Evolutionary conservation across 2,888 invertebrate species (phyloP).

Genomic region (Drosophila anceps): DNA sequence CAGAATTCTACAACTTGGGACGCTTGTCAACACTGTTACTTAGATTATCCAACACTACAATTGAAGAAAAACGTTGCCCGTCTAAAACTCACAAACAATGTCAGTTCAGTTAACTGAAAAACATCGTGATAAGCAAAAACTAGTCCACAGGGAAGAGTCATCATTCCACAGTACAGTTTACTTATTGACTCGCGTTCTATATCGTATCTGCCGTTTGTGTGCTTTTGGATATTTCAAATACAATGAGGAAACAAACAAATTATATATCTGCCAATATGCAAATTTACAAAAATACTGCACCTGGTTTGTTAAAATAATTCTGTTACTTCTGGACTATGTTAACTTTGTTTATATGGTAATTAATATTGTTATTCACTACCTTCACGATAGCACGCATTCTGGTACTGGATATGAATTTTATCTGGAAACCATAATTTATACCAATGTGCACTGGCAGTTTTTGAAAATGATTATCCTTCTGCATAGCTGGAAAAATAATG

Average conservation of each 20-base stretch:
- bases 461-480: neutral
- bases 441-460: neutral
- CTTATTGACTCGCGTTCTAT: neutral
- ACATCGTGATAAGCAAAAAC: neutral
- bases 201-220: neutral
- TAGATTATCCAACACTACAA: neutral
- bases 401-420: neutral
- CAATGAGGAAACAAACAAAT: neutral
- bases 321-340: neutral
- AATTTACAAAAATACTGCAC: neutral
- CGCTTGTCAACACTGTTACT: too few species aligned
- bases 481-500: slow-evolving; percentile 4
- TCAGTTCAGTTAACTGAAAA: neutral
- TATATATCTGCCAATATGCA: neutral
- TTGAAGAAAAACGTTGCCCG: neutral
- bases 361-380: neutral
- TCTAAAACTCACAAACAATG: neutral
- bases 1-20: too few species aligned
- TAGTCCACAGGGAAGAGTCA: neutral
- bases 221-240: neutral
- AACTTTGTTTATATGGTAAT: neutral
- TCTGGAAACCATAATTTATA: neutral
- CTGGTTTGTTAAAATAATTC: neutral
- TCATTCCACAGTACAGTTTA: neutral
- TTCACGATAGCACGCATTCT: neutral